Percentiles rank a stretch among this genome's conserved stretches.
phyloP scores from a whole-genome alignment of 2,888 invertebrate species.

The Pheosia tremula region DNA sequence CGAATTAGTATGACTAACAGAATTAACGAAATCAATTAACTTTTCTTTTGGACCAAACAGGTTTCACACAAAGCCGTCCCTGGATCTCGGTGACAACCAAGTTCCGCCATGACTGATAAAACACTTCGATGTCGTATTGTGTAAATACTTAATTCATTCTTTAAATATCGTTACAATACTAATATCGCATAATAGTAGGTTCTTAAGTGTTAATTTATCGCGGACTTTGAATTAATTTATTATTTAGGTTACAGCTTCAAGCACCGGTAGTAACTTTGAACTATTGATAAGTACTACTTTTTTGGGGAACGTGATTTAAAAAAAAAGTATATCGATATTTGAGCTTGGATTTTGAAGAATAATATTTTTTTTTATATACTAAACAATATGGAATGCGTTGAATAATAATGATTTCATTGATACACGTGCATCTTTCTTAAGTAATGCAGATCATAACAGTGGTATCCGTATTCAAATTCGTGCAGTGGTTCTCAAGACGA shows the following conservation, averaged over 20 bases:
- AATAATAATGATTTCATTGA: too few relatives aligned
- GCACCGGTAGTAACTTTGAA: too few relatives aligned
- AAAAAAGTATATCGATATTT: too few relatives aligned
- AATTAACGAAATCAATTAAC: conserved; percentile 79
- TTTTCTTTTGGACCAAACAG: conserved; percentile 62
- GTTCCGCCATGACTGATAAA: conserved; percentile 43
- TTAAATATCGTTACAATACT: conserved; percentile 46
- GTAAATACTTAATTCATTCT: conserved; percentile 54
- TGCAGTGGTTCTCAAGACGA: too few relatives aligned
- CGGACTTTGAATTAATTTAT: conserved; percentile 28
- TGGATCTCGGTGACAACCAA: conserved; percentile 54
- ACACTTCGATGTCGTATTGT: conserved; percentile 43
- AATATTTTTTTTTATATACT: too few relatives aligned
- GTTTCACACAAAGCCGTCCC: conserved; percentile 58
- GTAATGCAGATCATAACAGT: too few relatives aligned
- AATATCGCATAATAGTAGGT: conserved; percentile 22
- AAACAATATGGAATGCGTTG: too few relatives aligned
- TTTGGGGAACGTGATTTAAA: too few relatives aligned
- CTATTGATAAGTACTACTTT: too few relatives aligned
- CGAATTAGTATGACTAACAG: conserved; percentile 78
- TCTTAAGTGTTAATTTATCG: conserved; percentile 23
- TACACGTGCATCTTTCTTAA: too few relatives aligned
- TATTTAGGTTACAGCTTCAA: not conserved
- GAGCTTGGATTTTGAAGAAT: too few relatives aligned
- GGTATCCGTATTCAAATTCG: too few relatives aligned